These are phyloP conservation scores for Dicerorhinus sumatrensis DNA, from an alignment of 2,113 vertebrate species.

Conservation along the genomic window DNA sequence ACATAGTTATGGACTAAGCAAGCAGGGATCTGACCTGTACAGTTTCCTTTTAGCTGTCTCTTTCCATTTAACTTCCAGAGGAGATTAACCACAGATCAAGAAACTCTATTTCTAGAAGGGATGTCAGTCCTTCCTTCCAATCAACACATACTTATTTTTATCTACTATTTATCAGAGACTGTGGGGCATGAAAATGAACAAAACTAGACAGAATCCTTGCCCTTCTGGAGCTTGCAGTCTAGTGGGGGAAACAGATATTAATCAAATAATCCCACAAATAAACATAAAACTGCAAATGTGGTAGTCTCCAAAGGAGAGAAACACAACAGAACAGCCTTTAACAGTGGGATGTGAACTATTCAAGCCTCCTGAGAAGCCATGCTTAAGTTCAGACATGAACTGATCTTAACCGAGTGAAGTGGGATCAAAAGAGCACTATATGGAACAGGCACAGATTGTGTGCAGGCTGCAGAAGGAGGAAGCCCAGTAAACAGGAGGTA, in stretches of 20 bases:
- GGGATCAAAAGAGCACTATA: background rate
- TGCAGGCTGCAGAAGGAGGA: background rate
- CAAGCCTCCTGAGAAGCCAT: background rate
- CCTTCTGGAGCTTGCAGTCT: background rate
- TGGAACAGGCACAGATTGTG: background rate
- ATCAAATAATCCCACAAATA: background rate
- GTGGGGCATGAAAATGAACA: background rate
- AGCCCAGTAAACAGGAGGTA: background rate
- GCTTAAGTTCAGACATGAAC: background rate
- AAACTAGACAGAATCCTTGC: background rate
- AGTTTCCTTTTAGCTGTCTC: conserved; percentile 1
- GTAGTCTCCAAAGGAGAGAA: background rate
- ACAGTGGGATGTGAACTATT: background rate
- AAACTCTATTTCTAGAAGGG: conserved; percentile 34
- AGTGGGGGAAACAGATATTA: background rate
- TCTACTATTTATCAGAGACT: background rate
- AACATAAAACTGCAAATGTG: conserved; percentile 18
- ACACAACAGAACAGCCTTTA: background rate
- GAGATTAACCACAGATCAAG: background rate
- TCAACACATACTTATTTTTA: background rate
- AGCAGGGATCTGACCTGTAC: background rate
- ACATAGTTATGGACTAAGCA: background rate
- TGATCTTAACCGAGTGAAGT: background rate
- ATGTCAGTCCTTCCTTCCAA: background rate
- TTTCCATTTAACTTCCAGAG: background rate